Evolutionary conservation across 2,797 vertebrate species (phyloP), one percentile per base, ranked within the genome.

Genomic region (Acestrorhynchus altus): DNA sequence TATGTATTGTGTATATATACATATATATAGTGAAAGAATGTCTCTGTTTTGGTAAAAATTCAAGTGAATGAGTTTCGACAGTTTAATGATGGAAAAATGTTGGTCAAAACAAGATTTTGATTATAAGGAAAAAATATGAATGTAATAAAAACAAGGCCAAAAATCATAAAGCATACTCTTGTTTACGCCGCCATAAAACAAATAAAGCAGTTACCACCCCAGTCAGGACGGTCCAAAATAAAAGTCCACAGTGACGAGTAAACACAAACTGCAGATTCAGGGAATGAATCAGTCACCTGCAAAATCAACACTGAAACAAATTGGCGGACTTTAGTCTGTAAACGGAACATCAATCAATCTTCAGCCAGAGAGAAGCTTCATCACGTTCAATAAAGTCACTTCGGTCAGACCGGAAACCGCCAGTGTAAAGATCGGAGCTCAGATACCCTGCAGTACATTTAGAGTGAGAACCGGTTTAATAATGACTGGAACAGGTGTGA

Each of bases 251-350:
- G 44, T 67, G 16, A 26, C n/a, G 20, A 18, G 9, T 18, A 10
- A 12, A 18, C 1, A 3, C n/a, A 51, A 67, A 4, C 40, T 24
- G 22, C 42, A 16, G 47, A 66, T 46, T 47, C 24, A 28, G 7
- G 61, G 20, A 44, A 24, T 44, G 24, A 65, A 24, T 44, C 20
- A 65, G n/a, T 22, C 16, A 20, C 31, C 40, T 39, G 60, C n/a
- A 63, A 60, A 63, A 63, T 63, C 15, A 39, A 63, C 60, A 63
- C 31, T 40, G 60, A 63, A 63, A 63, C 40, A 18, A 63, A 64
- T 42, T 10, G 22, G 40, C 26, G 20, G 8, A 47, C 42, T 66
- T 47, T 8, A 28, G 64, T 26, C 40, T 16, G 44, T 46, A 47
- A 66, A 46, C 22, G 26, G 65, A 66, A 24, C 63, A 15, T 46